phyloP scores from a whole-genome alignment of 2,113 vertebrate genomes.

The Neolamprologus tretocephalus region DNA sequence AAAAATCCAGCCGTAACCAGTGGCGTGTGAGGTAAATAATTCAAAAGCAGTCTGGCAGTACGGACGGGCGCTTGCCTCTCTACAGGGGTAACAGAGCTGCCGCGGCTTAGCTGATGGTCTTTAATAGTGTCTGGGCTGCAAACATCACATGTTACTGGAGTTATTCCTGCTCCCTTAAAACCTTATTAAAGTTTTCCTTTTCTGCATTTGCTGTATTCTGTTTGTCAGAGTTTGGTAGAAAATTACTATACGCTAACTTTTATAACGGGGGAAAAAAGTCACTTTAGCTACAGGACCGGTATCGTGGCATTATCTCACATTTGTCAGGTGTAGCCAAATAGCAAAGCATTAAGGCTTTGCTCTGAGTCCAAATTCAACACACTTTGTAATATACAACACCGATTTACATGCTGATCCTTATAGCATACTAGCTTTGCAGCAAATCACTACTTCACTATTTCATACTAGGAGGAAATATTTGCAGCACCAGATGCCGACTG shows the following conservation, averaged over 20 bases:
- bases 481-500: neutral
- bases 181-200: neutral
- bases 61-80: slow-evolving; percentile 40
- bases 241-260: neutral
- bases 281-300: neutral
- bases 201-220: neutral
- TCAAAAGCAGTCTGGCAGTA: slow-evolving; percentile 57
- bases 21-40: slow-evolving; percentile 62
- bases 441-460: neutral
- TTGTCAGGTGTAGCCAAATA: neutral
- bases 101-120: slow-evolving; percentile 32
- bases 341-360: neutral
- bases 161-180: neutral
- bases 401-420: neutral
- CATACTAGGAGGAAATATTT: neutral
- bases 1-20: slow-evolving; percentile 45
- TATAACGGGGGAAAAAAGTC: accelerated
- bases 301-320: neutral
- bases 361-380: neutral
- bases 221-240: neutral
- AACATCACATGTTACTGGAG: neutral
- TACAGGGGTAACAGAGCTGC: slow-evolving; percentile 49
- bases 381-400: neutral
- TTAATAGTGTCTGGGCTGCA: slow-evolving; percentile 8
- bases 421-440: neutral